These are phyloP conservation scores for Grapholita molesta DNA, from an alignment of 1,140 invertebrate species.

Conservation along the genomic window DNA sequence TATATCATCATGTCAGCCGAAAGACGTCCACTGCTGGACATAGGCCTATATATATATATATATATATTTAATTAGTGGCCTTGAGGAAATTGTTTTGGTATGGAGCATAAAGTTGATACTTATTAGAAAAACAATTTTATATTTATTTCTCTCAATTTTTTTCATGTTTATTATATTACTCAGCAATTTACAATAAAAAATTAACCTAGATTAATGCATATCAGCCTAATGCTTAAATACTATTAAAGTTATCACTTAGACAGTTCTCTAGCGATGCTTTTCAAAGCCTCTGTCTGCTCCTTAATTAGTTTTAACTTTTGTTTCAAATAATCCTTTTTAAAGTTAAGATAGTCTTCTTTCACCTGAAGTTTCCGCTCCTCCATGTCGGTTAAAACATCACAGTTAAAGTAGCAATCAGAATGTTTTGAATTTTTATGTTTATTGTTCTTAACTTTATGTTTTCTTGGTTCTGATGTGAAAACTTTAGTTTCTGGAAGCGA, in stretches of 20 bases:
- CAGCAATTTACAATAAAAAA: not conserved
- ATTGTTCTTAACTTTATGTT: constrained; percentile 34
- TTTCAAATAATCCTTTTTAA: constrained; percentile 66
- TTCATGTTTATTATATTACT: not conserved
- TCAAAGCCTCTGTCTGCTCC: constrained; percentile 65
- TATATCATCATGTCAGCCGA: no score
- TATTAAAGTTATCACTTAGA: constrained; percentile 31
- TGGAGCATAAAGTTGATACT: no score
- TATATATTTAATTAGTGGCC: no score
- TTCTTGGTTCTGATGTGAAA: constrained; percentile 37
- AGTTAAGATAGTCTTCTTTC: constrained; percentile 66
- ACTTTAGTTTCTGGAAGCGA: constrained; percentile 52
- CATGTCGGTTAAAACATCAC: constrained; percentile 53
- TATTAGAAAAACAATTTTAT: not conserved
- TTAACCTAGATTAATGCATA: not conserved
- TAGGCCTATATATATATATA: no score
- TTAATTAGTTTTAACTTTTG: constrained; percentile 61
- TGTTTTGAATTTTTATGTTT: constrained; percentile 38
- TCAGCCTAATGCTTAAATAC: no score
- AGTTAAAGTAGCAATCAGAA: constrained; percentile 55
- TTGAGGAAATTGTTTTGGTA: no score
- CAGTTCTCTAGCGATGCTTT: constrained; percentile 62
- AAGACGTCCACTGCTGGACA: no score
- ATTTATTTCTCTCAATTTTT: not conserved
- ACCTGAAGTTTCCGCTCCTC: constrained; percentile 60